Base-by-base conservation (phyloP, 2,797 vertebrate species). In the Schizothorax lantsangensis region DNA sequence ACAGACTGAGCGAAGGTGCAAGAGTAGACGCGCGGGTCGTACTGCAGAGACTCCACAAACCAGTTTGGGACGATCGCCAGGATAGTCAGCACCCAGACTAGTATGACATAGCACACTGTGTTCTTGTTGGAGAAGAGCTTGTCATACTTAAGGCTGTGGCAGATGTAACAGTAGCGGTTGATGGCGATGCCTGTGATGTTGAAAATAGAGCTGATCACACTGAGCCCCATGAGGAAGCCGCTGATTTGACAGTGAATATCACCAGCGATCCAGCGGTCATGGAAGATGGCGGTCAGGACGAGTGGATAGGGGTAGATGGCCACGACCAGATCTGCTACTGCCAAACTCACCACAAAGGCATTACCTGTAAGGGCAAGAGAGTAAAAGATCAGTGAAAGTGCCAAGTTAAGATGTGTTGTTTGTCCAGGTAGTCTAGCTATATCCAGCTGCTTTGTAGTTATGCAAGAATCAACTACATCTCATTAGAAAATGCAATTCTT, bases 81-180 rank as follows among this genome's bases (percentile, higher is more conserved):
- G 86, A 95, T 78, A 62, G 96, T 96, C 78, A 97, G 94, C 8
- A 73, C 90, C 96, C 96, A 97, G 21, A 96, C 96, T 2, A 96
- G 92, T 77, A 94, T 86, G 4, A 97, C 94, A 26, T 97, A 97
- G 92, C 95, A 96, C 89, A 93, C 75, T 4, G 96, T 97, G 92
- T 96, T 96, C 88, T 92, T 92, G 92, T 92, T 93, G 89, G 96
- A 96, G 93, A 96, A 97, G 52, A 97, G 91, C 40, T 92, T 93
- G 92, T 96, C 94, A 4, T 97, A 97, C 86, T 93, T 95, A 6
- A 95, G 92, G 92, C 95, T 96, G 93, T 97, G 96, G 94, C 96
- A 97, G 91, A 97, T 96, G 93, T 96, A 97, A 93, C 95, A 96
- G 92, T 97, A 97, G 89, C 96, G 95, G 91, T 97, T 97, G 92